Percentiles rank a stretch among this genome's conserved stretches.
Conservation (phyloP, 2,113 vertebrate genomes). For the Anolis carolinensis region DNA sequence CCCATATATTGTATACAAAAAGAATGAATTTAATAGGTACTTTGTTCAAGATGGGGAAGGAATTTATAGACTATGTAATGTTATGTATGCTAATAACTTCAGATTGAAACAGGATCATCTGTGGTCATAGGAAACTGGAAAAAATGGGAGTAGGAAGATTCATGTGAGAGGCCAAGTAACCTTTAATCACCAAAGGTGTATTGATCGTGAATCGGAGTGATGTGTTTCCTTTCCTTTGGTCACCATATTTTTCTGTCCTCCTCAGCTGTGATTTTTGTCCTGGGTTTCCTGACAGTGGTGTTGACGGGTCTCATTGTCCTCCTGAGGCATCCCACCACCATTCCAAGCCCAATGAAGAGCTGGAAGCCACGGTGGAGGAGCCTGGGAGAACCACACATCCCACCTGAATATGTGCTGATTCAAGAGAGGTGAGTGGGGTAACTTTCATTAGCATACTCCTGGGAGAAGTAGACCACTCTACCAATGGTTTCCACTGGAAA, state of each 20-base stretch:
- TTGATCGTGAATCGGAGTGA: accelerated
- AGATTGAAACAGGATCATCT: no score
- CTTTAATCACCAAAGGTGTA: no score
- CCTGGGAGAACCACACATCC: constrained; percentile 79
- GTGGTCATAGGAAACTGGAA: no score
- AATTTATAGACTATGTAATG: no score
- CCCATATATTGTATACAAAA: no score
- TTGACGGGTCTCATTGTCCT: constrained; percentile 80
- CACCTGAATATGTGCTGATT: constrained; percentile 71
- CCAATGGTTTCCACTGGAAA: not conserved
- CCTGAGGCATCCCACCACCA: constrained; percentile 74
- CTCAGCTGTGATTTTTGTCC: constrained; percentile 76
- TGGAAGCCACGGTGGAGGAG: constrained; percentile 88
- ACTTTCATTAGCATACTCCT: not conserved
- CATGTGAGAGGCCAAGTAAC: no score
- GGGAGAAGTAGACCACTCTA: no score
- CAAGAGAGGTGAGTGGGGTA: constrained; percentile 71
- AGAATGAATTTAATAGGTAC: no score
- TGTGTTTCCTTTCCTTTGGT: not conserved
- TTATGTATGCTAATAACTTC: no score
- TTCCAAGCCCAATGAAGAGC: constrained; percentile 68
- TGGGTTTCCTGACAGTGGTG: constrained; percentile 75
- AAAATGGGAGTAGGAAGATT: no score
- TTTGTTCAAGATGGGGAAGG: no score
- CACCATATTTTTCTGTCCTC: not conserved